A percentile compares a stretch with the other conserved stretches of the same genome.
These are phyloP conservation scores for Cyprinus carpio DNA, from an alignment of 2,113 vertebrate genomes.

Conservation along the genomic window DNA sequence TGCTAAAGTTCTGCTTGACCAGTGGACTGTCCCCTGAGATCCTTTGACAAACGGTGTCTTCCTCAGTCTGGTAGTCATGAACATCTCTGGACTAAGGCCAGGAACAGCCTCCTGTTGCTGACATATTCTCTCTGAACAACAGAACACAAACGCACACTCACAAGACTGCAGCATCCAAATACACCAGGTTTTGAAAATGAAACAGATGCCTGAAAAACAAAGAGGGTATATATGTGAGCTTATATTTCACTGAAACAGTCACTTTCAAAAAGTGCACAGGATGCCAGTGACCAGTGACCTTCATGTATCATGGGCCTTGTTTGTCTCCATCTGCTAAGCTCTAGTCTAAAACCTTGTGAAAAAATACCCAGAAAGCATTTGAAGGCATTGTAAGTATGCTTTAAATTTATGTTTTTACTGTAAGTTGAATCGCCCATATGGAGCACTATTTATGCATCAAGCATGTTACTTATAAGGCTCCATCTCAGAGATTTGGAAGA, in stretches of 20 bases:
- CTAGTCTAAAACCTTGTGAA: too few relatives aligned
- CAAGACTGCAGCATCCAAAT: background rate
- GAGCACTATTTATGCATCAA: background rate
- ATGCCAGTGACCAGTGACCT: background rate
- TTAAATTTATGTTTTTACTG: background rate
- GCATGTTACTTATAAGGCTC: background rate
- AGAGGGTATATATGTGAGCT: background rate
- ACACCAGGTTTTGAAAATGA: background rate
- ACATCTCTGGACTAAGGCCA: conserved; percentile 12
- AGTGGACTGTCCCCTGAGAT: background rate
- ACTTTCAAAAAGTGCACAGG: background rate
- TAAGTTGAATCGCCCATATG: background rate
- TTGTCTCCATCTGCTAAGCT: background rate
- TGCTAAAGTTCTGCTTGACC: background rate
- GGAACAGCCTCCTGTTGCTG: background rate
- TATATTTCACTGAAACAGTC: background rate
- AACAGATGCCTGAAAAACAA: background rate
- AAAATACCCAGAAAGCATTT: too few relatives aligned
- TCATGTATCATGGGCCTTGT: background rate
- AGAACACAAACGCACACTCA: background rate
- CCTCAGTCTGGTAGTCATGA: background rate
- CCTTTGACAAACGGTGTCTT: conserved; percentile 12
- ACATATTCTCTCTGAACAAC: background rate
- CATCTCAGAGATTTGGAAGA: background rate
- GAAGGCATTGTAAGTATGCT: too few relatives aligned